Evolutionary conservation across 2,113 vertebrate genomes (phyloP), one percentile per base, ranked within the genome.

Genomic region (Mystacornis crossleyi): DNA sequence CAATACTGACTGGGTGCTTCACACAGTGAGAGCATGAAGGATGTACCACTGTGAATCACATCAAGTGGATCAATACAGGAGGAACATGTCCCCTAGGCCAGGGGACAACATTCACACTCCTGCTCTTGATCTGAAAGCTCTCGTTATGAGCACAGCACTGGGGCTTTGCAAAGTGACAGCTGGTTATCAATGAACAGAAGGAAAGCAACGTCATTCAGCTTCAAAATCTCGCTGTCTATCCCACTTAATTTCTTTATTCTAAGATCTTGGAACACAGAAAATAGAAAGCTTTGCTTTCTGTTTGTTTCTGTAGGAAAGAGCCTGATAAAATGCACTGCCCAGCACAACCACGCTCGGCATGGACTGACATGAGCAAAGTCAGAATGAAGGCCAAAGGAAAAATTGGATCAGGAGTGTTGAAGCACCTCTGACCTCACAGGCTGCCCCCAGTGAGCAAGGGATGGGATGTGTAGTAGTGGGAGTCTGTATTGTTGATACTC

Each of bases 171-270:
- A 91, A 87, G 62, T n/a, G 93, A 93, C 95, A 96, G 87, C 92
- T 95, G 94, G 89, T 83, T 91, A 61, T 85, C 94, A 90, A 66
- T 8, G 34, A 93, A 90, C 89, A 95, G 91, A 96, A 94, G 84
- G 90, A 95, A 90, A 73, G 50, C 38, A 70, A 70, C 42, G 42
- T 91, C 86, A 91, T 61, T 71, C 81, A 66, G 71, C 54, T 79
- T 87, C 23, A 0, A 91, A 94, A 94, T 89, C 91, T 67, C 33
- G 1, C 18, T 77, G 70, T 77, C 84, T 73, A 73, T 54, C 74
- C 95, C 85, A 70, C 54, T 95, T 88, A 18, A 81, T 95, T 86
- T 86, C 80, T 90, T 82, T 60, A 51, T 78, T 85, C 64, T 78
- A 81, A 83, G 67, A 73, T 73, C 88, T 62, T 90, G 43, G 64